A percentile compares a stretch with the other conserved stretches of the same genome.
These are phyloP conservation scores for Leptinotarsa rubiginosa DNA, from an alignment of 2,888 invertebrate genomes.

Conservation along the genomic window DNA sequence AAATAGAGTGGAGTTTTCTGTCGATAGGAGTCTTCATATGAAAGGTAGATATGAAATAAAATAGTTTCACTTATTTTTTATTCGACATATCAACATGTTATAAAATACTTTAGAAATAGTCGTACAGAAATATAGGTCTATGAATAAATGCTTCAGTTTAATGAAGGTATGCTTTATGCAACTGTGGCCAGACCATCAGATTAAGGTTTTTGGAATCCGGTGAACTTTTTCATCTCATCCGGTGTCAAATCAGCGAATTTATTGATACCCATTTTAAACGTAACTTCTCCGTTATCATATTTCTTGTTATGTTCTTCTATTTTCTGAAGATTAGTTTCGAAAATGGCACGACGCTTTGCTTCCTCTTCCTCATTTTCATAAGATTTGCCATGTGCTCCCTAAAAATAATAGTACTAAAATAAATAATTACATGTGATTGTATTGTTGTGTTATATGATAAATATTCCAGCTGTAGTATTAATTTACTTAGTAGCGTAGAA, in stretches of 20 bases:
- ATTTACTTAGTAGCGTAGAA: no score
- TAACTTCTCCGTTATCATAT: slow-evolving; percentile 45
- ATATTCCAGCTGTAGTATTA: no score
- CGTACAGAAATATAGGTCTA: neutral
- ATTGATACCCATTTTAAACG: slow-evolving; percentile 43
- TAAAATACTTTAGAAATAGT: neutral
- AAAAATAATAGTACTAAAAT: neutral
- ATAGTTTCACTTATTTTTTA: neutral
- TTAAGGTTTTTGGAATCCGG: neutral
- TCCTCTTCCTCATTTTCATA: slow-evolving; percentile 46
- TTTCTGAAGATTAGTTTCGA: slow-evolving; percentile 44
- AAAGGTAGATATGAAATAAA: neutral
- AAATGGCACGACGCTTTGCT: slow-evolving; percentile 42
- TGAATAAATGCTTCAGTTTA: neutral
- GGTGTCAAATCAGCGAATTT: slow-evolving; percentile 44
- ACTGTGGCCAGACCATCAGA: neutral
- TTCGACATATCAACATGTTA: neutral
- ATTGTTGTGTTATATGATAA: no score
- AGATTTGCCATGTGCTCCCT: slow-evolving; percentile 25
- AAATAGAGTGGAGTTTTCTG: no score
- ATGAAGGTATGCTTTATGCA: neutral
- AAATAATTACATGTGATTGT: no score
- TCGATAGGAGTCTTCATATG: neutral
- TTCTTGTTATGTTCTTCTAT: slow-evolving; percentile 49
- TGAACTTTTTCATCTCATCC: slow-evolving; percentile 21